These are phyloP conservation scores for Coremacera marginata DNA, from an alignment of 2,888 invertebrate genomes.

Conservation along the genomic window DNA sequence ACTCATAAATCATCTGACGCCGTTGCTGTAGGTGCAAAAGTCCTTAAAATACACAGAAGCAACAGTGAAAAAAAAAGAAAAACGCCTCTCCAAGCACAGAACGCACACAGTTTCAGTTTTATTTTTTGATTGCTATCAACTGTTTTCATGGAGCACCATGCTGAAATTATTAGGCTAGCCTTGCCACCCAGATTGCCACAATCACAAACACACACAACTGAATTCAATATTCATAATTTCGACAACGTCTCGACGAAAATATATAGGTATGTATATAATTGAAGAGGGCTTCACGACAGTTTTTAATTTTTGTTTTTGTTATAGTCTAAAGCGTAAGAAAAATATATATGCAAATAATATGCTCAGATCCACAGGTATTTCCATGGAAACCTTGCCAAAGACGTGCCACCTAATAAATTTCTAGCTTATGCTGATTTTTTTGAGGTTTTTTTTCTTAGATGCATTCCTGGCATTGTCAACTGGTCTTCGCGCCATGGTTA, in stretches of 20 bases:
- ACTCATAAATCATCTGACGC: constrained; percentile 45
- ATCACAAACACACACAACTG: constrained; percentile 29
- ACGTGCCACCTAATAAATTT: not conserved
- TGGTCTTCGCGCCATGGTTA: not conserved
- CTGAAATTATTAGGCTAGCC: constrained; percentile 30
- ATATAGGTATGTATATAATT: not conserved
- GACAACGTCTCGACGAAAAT: not conserved
- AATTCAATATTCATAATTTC: constrained; percentile 61
- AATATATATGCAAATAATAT: constrained; percentile 21
- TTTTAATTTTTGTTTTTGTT: not conserved
- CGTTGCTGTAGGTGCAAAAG: not conserved
- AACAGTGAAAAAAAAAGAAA: not conserved
- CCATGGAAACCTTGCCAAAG: not conserved
- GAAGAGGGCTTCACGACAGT: not conserved
- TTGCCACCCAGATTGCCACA: constrained; percentile 1
- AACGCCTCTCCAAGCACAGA: not conserved
- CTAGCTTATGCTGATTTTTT: not conserved
- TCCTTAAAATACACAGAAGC: not conserved
- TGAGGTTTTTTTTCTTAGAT: not conserved
- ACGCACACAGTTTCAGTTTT: constrained; percentile 40
- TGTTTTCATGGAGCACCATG: constrained; percentile 30
- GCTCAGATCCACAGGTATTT: constrained; percentile 19
- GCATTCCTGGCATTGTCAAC: not conserved
- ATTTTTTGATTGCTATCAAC: constrained; percentile 53
- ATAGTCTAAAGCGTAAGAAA: too few relatives aligned